Evolutionary conservation across 2,113 vertebrate species (phyloP).

Genomic region (Oncorhynchus mykiss): DNA sequence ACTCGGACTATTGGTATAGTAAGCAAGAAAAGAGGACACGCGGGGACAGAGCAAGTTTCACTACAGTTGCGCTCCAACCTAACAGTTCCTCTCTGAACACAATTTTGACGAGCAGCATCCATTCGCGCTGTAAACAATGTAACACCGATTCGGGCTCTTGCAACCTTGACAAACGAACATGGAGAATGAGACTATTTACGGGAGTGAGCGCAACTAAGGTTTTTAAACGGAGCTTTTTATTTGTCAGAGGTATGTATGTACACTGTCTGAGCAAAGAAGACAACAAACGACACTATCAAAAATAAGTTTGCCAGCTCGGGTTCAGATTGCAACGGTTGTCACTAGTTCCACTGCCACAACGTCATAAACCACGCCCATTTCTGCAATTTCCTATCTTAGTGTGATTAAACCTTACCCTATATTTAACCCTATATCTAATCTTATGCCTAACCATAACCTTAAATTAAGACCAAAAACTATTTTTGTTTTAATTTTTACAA

Average conservation of each 20-base stretch:
- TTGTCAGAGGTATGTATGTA: constrained; percentile 1
- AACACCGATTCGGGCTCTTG: not conserved
- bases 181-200: not conserved
- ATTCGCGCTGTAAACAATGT: not conserved
- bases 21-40: not conserved
- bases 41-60: not conserved
- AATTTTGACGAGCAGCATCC: not conserved
- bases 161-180: not conserved
- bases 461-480: too few relatives aligned
- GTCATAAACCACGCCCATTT: too few relatives aligned
- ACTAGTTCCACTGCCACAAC: too few relatives aligned
- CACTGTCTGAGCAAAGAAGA: too few relatives aligned
- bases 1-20: not conserved
- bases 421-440: too few relatives aligned
- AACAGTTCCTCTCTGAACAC: not conserved
- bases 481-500: too few relatives aligned
- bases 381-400: too few relatives aligned
- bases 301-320: too few relatives aligned
- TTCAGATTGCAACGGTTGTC: too few relatives aligned
- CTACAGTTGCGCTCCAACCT: not conserved
- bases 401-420: too few relatives aligned
- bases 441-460: too few relatives aligned
- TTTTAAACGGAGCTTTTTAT: constrained; percentile 19
- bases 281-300: too few relatives aligned
- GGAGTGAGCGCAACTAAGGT: not conserved